Evolutionary conservation across 2,113 vertebrate genomes (phyloP).

Genomic region (Camarhynchus parvulus): DNA sequence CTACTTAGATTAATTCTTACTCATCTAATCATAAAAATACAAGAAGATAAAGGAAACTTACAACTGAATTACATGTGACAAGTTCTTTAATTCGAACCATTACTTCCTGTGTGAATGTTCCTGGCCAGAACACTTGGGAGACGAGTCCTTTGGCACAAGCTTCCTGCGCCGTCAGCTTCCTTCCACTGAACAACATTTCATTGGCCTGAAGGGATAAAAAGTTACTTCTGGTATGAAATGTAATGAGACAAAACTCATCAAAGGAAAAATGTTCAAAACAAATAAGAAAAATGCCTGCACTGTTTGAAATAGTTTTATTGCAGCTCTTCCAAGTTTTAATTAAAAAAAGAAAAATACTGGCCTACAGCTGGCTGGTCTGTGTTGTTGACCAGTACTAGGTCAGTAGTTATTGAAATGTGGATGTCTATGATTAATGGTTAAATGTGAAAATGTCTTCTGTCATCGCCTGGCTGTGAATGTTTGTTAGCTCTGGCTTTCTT

Average conservation of each 20-base stretch:
- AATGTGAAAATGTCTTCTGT: not conserved
- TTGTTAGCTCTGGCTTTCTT: not conserved
- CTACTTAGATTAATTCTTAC: not conserved
- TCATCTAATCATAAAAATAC: not conserved
- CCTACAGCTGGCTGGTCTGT: not conserved
- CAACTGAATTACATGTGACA: slow-evolving; percentile 88
- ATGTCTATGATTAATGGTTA: not conserved
- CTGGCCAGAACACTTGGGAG: slow-evolving; percentile 97
- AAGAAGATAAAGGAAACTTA: slow-evolving; percentile 76
- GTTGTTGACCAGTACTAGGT: not conserved
- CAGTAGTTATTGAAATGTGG: not conserved
- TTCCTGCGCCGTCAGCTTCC: slow-evolving; percentile 96
- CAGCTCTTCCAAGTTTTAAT: not conserved
- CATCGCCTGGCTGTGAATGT: not conserved
- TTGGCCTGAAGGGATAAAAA: slow-evolving; percentile 86
- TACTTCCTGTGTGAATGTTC: slow-evolving; percentile 96
- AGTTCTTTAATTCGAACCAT: slow-evolving; percentile 96
- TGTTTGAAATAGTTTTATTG: not conserved
- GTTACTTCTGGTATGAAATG: slow-evolving; percentile 53
- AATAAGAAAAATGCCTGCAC: slow-evolving; percentile 14
- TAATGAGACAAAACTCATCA: slow-evolving; percentile 33
- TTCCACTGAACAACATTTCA: slow-evolving; percentile 94
- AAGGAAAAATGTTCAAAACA: slow-evolving; percentile 55
- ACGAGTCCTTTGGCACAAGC: slow-evolving; percentile 95
- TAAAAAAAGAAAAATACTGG: not conserved